Base-by-base conservation (phyloP, 2,888 invertebrate species). In the Cephus sareptanus region DNA sequence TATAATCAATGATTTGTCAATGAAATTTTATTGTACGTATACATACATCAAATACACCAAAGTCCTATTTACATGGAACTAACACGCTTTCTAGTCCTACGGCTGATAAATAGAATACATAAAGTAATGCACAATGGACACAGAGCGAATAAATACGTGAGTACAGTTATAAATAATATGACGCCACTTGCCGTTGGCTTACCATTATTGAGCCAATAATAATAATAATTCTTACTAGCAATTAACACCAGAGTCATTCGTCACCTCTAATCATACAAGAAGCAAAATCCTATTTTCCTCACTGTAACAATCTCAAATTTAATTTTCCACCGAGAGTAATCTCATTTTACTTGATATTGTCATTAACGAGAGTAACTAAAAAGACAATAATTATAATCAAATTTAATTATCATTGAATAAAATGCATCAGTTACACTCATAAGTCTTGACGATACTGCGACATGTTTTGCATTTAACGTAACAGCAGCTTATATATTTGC, bases 401-500 rank as follows among this genome's bases (percentile, higher is more conserved):
- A 76, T 23, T 34, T 34, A 31, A 35, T 81, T 69, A 34, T 23
- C 74, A 33, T 56, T 9, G 56, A 56, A 56, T 56, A 56, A 23
- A 56, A 3, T 31, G 40, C 33, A 76, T 93, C 90, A 95, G 91
- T 94, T 94, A 93, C 96, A 97, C 92, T 94, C 95, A 92, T 95
- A 95, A 79, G 95, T 94, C 87, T 95, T 94, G 75, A 95, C 93
- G 91, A 94, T 93, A 86, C 94, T 94, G 83, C 94, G 93, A 92
- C 97, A 97, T 73, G 95, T 95, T 92, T 96, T 96, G 92, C 97
- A 97, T 93, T 96, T 96, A 80, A 97, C 97, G 91, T 96, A 96
- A 92, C 97, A 97, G 92, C 97, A 97, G 94, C 96, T 96, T 92
- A 96, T 95, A 92, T 96, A 97, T 91, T 96, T 96, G 93, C 97